Evolutionary conservation across 2,113 vertebrate species (phyloP).

Genomic region (Sphyrna mokarran): DNA sequence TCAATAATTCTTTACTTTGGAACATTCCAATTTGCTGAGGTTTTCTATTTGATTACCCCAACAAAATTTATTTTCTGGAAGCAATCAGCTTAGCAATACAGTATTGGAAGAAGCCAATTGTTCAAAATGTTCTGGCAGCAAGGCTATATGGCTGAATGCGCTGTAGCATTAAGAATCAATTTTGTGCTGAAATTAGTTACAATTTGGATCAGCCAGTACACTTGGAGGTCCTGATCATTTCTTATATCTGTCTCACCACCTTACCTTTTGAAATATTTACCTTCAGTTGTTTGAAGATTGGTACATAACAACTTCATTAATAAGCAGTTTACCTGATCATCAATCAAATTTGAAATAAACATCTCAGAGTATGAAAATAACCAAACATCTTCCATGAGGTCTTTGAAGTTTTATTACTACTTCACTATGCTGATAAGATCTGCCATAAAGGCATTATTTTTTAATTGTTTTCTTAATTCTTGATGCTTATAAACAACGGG

Average conservation of each 20-base stretch:
- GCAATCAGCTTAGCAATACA: background rate
- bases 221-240: background rate
- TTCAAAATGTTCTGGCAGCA: slow-evolving; percentile 8
- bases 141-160: background rate
- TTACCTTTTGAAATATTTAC: background rate
- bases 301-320: background rate
- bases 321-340: background rate
- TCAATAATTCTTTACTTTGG: background rate
- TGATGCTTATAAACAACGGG: too few relatives aligned
- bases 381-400: background rate
- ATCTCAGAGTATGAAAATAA: background rate
- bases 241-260: background rate
- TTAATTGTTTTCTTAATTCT: background rate
- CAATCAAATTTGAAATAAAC: background rate
- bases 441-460: background rate
- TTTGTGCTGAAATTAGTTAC: background rate
- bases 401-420: background rate
- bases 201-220: background rate
- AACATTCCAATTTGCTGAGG: background rate
- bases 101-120: slow-evolving; percentile 3
- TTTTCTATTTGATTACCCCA: background rate
- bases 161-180: background rate
- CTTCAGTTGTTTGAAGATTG: background rate
- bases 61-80: background rate
- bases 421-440: background rate